These are phyloP conservation scores for Todus mexicanus DNA, from an alignment of 2,797 vertebrate genomes.

Conservation along the genomic window DNA sequence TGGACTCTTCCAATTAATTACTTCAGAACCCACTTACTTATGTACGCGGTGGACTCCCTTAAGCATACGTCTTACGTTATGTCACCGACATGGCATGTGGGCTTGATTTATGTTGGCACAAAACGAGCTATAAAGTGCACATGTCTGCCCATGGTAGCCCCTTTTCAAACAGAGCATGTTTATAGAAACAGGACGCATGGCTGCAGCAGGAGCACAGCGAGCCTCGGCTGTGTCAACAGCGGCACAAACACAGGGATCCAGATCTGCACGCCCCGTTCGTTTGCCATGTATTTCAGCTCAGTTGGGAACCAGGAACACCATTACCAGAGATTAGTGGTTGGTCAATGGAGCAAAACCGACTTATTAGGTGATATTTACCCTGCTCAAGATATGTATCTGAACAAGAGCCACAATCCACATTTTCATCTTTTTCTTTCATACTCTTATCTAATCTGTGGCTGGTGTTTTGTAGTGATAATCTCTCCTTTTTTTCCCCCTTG, in stretches of 20 bases:
- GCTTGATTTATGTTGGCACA: slow-evolving; percentile 68
- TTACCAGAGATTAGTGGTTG: slow-evolving; percentile 5
- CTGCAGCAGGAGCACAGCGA: slow-evolving; percentile 40
- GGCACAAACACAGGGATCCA: slow-evolving; percentile 66
- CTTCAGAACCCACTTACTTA: slow-evolving; percentile 15
- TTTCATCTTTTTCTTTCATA: slow-evolving; percentile 5
- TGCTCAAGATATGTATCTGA: not conserved
- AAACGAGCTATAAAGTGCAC: slow-evolving; percentile 53
- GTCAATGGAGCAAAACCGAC: not conserved
- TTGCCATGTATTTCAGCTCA: slow-evolving; percentile 36
- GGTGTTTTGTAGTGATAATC: not conserved
- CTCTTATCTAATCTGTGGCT: not conserved
- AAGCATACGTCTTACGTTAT: slow-evolving; percentile 29
- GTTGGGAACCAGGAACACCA: not conserved
- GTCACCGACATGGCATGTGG: slow-evolving; percentile 65
- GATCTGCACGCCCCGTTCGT: slow-evolving; percentile 34
- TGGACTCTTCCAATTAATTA: slow-evolving; percentile 46
- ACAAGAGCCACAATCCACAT: not conserved
- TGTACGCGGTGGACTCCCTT: slow-evolving; percentile 12
- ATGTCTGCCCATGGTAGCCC: slow-evolving; percentile 55
- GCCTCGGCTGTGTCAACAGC: slow-evolving; percentile 62
- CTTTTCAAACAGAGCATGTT: slow-evolving; percentile 60
- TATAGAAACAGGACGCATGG: slow-evolving; percentile 61
- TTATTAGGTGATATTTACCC: slow-evolving; percentile 15
- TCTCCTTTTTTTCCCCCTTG: not conserved